Evolutionary conservation across 2,888 invertebrate species (phyloP).

Genomic region (Stomorhina lunata): DNA sequence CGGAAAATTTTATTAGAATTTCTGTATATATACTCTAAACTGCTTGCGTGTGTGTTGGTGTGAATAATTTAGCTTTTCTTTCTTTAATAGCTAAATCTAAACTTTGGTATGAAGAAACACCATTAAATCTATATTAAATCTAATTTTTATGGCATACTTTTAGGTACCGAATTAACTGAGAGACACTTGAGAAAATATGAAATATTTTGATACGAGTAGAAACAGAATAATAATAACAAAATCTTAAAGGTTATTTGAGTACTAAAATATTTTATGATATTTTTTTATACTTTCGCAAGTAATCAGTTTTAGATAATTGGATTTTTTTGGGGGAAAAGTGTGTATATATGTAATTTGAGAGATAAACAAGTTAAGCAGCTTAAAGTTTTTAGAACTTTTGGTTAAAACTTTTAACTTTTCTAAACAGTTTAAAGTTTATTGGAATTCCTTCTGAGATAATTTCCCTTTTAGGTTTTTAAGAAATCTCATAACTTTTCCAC

Average conservation of each 20-base stretch:
- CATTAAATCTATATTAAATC: conserved; percentile 36
- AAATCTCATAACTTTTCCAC: too few species aligned
- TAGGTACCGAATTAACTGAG: neutral
- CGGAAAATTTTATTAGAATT: too few species aligned
- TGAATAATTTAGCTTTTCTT: neutral
- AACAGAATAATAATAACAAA: neutral
- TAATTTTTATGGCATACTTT: conserved; percentile 15
- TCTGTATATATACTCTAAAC: too few species aligned
- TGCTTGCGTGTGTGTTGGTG: neutral
- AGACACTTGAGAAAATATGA: neutral
- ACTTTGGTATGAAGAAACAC: neutral
- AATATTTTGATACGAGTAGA: neutral
- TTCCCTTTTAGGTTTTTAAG: too few species aligned
- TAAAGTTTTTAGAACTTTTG: too few species aligned
- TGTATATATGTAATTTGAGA: too few species aligned
- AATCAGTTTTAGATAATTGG: neutral
- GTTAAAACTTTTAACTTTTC: too few species aligned
- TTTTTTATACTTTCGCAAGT: neutral
- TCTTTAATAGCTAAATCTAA: too few species aligned
- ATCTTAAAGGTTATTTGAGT: neutral
- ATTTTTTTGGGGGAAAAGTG: too few species aligned
- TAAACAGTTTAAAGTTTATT: too few species aligned
- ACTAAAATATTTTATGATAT: neutral
- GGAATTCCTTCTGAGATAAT: too few species aligned
- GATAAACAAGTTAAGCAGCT: too few species aligned